These are phyloP conservation scores for Podargus strigoides DNA, from an alignment of 2,797 vertebrate genomes.

Conservation along the genomic window DNA sequence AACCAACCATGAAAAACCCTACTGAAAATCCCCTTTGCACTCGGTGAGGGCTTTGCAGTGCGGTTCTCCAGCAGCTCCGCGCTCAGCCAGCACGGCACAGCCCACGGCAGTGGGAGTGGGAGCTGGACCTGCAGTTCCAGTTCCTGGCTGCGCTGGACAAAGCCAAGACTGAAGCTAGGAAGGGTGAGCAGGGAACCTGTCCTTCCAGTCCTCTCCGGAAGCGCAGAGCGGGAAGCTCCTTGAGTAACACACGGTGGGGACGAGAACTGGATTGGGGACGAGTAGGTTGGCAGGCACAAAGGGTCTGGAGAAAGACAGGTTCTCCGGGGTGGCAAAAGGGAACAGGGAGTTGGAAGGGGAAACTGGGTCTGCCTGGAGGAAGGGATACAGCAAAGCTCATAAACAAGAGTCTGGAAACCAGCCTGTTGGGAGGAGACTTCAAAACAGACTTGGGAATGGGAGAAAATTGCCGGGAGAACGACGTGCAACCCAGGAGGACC, in stretches of 20 bases:
- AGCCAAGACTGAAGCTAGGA: not conserved
- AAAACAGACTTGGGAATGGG: not conserved
- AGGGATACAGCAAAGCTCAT: not conserved
- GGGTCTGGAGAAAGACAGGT: not conserved
- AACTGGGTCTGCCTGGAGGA: not conserved
- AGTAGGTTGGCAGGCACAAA: not conserved
- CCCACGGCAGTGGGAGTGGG: not conserved
- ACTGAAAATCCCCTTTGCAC: not conserved
- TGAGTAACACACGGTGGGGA: rapidly evolving
- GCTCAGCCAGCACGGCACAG: not conserved
- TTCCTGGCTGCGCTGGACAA: not conserved
- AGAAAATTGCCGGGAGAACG: not conserved
- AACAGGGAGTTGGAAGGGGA: not conserved
- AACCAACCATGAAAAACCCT: rapidly evolving
- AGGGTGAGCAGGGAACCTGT: not conserved
- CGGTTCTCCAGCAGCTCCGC: rapidly evolving
- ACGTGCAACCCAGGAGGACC: not conserved
- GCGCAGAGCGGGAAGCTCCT: not conserved
- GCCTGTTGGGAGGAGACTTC: not conserved
- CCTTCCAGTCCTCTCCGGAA: conserved; percentile 13
- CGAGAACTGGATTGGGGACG: rapidly evolving
- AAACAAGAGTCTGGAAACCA: not conserved
- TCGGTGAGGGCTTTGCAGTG: rapidly evolving
- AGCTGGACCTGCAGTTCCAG: conserved; percentile 5
- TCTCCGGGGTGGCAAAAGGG: not conserved